Base-by-base conservation (phyloP, 2,113 vertebrate species). In the Clinocottus analis region DNA sequence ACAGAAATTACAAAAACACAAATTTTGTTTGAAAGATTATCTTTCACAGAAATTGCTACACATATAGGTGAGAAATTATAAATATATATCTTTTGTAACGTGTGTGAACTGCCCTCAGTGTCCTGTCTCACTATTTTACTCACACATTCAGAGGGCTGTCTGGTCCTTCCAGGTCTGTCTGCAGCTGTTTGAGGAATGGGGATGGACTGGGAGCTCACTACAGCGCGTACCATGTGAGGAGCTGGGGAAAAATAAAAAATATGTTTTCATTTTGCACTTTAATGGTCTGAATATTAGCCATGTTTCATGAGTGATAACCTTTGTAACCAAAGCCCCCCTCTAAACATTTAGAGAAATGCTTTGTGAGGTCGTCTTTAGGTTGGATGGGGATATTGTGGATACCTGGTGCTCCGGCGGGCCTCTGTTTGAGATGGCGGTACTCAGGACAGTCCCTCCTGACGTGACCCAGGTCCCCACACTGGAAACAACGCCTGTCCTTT, bases 401-500 rank as follows among this genome's bases (percentile, higher is more conserved):
- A 95, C 95, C 94, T 89, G 96, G 94, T 21, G 95, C 92, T 75
- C 78, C 95, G 75, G 90, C 83, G 13, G 63, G 94, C 92, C 97
- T 96, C 91, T 97, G 97, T 29, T 98, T 96, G 4, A 97, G 95
- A 85, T 97, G 95, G 84, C 97, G 96, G 92, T 97, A 97, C 76
- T 99, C 98, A 1, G 97, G 98, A 82, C 98, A 99, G 89, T 99
- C 98, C 80, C 98, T 95, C 73, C 98, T 93, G 16, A 99, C 97
- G 2, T 99, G 98, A 31, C 98, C 98, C 59, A 95, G 95, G 86
- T 98, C 97, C 16, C 98, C 97, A 68, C 98, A 99, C 92, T 97
- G 98, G 88, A 99, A 99, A 84, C 98, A 99, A 0, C 98, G 97
- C 61, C 97, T 93, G 90, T 99, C 98, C 92, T 97, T 95, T 11